Evolutionary conservation across 2,797 vertebrate genomes (phyloP).

Genomic region (Jordanella pulchra): DNA sequence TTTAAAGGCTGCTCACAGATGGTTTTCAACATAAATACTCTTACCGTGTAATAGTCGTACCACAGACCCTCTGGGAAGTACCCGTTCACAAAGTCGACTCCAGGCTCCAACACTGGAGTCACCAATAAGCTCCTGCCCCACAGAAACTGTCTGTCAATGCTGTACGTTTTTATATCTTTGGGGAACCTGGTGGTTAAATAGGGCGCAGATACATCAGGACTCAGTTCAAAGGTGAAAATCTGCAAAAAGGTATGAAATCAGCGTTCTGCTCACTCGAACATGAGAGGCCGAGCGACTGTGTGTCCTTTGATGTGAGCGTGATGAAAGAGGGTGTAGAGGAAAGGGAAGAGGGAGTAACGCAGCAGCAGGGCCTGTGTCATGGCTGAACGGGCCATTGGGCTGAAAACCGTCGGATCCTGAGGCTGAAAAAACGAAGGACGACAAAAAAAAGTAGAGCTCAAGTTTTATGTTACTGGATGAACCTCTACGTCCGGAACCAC

Average conservation of each 20-base stretch:
- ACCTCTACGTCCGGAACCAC: no score
- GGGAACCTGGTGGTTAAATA: conserved; percentile 78
- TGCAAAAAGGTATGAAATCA: neutral
- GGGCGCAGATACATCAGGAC: neutral
- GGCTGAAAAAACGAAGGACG: conserved; percentile 67
- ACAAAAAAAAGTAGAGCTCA: neutral
- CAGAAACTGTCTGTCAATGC: conserved; percentile 87
- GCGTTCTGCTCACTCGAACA: conserved; percentile 84
- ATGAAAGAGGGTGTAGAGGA: conserved; percentile 89
- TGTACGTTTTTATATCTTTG: conserved; percentile 77
- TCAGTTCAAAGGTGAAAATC: neutral
- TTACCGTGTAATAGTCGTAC: conserved; percentile 88
- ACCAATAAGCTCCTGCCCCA: conserved; percentile 87
- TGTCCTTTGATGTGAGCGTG: conserved; percentile 81
- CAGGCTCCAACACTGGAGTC: conserved; percentile 84
- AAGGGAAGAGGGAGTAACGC: conserved; percentile 86
- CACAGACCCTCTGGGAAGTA: conserved; percentile 86
- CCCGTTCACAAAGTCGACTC: conserved; percentile 75
- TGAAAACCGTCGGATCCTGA: conserved; percentile 85
- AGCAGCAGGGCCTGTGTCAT: conserved; percentile 84
- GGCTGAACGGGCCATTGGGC: conserved; percentile 73
- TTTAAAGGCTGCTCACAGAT: neutral
- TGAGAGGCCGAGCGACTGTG: conserved; percentile 82
- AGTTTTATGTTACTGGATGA: no score
- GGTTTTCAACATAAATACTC: conserved; percentile 27